Conservation (phyloP, 1,140 invertebrate genomes). For the Sipha flava region DNA sequence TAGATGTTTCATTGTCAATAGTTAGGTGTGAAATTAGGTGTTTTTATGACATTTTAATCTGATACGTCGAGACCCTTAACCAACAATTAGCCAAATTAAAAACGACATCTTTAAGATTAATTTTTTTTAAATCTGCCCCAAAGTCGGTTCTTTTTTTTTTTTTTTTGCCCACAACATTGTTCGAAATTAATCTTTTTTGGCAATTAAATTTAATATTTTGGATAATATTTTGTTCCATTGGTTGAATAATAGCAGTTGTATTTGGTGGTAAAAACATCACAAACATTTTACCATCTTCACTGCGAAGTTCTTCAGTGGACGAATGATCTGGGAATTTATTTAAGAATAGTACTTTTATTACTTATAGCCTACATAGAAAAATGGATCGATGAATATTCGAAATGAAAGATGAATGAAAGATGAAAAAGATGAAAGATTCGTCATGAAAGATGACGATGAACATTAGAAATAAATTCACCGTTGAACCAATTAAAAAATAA, state of each 20-base stretch:
- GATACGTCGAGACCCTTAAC: no score
- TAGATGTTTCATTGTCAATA: no score
- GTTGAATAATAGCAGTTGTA: conserved; percentile 43
- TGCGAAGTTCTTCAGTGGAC: background rate
- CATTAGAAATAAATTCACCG: background rate
- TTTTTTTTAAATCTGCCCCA: background rate
- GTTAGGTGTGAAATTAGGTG: no score
- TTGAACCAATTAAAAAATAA: background rate
- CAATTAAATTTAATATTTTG: conserved; percentile 34
- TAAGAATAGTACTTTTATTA: background rate
- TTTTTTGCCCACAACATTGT: no score
- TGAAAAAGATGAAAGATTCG: no score
- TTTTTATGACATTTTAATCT: no score
- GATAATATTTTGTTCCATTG: conserved; percentile 43
- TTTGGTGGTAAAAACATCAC: conserved; percentile 44
- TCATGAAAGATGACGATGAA: background rate
- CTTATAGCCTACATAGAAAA: background rate
- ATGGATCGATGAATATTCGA: no score
- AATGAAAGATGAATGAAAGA: no score
- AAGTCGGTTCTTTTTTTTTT: background rate
- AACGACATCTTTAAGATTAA: background rate
- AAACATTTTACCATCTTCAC: no score
- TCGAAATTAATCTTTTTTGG: background rate
- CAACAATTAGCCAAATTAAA: no score
- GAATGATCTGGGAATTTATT: background rate